Percentiles rank a stretch among this genome's conserved stretches.
Evolutionary conservation across 2,113 vertebrate species (phyloP).

Genomic region (Rana temporaria): DNA sequence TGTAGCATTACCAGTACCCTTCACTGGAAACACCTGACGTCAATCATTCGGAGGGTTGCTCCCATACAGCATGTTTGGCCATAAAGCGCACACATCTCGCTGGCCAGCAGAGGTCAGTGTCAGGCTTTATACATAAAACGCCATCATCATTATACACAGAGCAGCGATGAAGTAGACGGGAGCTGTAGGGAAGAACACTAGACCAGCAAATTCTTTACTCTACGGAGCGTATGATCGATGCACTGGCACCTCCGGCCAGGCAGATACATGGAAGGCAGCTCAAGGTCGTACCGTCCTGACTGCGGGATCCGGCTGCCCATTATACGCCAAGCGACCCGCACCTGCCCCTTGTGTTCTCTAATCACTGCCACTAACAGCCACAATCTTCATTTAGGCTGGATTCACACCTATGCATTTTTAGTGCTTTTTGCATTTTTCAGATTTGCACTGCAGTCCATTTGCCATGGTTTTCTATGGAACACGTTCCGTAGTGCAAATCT

Average conservation of each 20-base stretch:
- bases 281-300: slow-evolving; percentile 3
- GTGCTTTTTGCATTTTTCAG: too few species aligned
- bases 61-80: too few species aligned
- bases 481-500: too few species aligned
- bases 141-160: not conserved
- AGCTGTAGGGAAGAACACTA: slow-evolving; percentile 19
- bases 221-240: slow-evolving; percentile 30
- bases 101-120: slow-evolving; percentile 23
- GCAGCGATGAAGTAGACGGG: not conserved
- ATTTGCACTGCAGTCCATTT: too few species aligned
- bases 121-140: not conserved
- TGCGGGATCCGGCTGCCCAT: not conserved
- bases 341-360: not conserved
- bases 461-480: too few species aligned
- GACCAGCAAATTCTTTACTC: slow-evolving; percentile 22
- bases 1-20: too few species aligned
- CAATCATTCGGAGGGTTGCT: too few species aligned
- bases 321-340: not conserved
- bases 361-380: too few species aligned
- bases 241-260: slow-evolving; percentile 8
- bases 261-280: slow-evolving; percentile 1
- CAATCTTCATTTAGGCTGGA: too few species aligned
- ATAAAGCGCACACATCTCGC: not conserved
- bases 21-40: too few species aligned
- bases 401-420: too few species aligned